Percentiles rank a stretch among this genome's conserved stretches.
phyloP scores from a whole-genome alignment of 2,888 invertebrate species.

The Pteria penguin region DNA sequence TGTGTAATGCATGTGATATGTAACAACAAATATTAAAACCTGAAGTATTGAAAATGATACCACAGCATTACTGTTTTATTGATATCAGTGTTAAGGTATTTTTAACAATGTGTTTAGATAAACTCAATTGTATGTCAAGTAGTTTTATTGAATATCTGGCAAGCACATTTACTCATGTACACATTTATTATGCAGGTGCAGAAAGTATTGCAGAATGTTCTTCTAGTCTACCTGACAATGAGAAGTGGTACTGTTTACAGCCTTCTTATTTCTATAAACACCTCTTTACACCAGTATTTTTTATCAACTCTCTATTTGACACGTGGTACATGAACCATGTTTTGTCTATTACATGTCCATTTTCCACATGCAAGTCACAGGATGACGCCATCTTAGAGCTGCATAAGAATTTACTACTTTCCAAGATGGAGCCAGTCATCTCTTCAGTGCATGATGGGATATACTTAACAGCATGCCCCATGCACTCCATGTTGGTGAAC shows the following conservation, averaged over 20 bases:
- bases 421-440: slow-evolving; percentile 39
- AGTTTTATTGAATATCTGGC: not conserved
- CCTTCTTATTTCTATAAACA: slow-evolving; percentile 54
- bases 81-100: too few relatives aligned
- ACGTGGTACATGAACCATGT: slow-evolving; percentile 51
- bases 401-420: slow-evolving; percentile 33
- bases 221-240: slow-evolving; percentile 17
- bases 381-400: slow-evolving; percentile 43
- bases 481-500: slow-evolving; percentile 48
- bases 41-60: not conserved
- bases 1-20: too few relatives aligned
- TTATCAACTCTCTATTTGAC: slow-evolving; percentile 59
- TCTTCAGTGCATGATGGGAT: slow-evolving; percentile 55
- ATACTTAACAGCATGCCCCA: slow-evolving; percentile 57
- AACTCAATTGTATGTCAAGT: too few relatives aligned
- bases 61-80: not conserved
- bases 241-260: slow-evolving; percentile 57
- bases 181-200: slow-evolving; percentile 45
- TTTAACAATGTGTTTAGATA: not conserved
- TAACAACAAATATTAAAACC: too few relatives aligned
- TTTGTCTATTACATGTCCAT: slow-evolving; percentile 50
- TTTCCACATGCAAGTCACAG: slow-evolving; percentile 39
- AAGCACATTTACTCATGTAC: not conserved
- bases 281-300: slow-evolving; percentile 57
- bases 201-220: slow-evolving; percentile 54